Evolutionary conservation across 2,113 vertebrate genomes (phyloP), one percentile per base, ranked within the genome.

Genomic region (Indicator maculatus): DNA sequence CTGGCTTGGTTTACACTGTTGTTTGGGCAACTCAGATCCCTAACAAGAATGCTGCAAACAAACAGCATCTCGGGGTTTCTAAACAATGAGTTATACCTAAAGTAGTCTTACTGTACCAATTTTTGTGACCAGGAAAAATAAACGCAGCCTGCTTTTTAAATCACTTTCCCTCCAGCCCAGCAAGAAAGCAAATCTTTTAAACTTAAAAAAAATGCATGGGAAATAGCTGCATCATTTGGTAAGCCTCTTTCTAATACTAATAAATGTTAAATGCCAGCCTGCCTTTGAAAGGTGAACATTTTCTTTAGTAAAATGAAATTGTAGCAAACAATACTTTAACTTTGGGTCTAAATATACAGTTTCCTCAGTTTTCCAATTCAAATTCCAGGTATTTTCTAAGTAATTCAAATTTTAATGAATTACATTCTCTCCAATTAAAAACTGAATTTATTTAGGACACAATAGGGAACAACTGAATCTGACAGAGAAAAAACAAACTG

Each of bases 1-100:
- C 97, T 98, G 96, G 86, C 88, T 97, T 97, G 96, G 96, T 97
- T 98, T 97, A 97, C 96, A 97, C 61, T 94, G 88, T 93, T 96
- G 96, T 97, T 97, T 61, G 94, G 93, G 92, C 96, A 97, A 97
- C 92, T 96, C 72, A 96, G 94, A 94, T 86, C 89, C 88, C 90
- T 95, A 94, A 96, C 86, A 96, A 96, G 93, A 94, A 96, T 33
- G 75, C 88, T 92, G 88, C 91, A 84, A 95, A 94, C 75, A 84
- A 94, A 93, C 70, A 95, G 72, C 72, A 94, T 91, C 92, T 45
- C 78, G 58, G 33, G 53, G 66, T 96, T 97, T 93, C 83, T 86
- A 95, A 95, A 93, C 75, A 89, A 92, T 70, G 81, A 96, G 61
- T 69, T 95, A 93, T 45, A 94, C 83, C 89, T 94, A 16, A 93